Conservation (phyloP, 2,888 invertebrate genomes). For the Chaitophorus viminalis region DNA sequence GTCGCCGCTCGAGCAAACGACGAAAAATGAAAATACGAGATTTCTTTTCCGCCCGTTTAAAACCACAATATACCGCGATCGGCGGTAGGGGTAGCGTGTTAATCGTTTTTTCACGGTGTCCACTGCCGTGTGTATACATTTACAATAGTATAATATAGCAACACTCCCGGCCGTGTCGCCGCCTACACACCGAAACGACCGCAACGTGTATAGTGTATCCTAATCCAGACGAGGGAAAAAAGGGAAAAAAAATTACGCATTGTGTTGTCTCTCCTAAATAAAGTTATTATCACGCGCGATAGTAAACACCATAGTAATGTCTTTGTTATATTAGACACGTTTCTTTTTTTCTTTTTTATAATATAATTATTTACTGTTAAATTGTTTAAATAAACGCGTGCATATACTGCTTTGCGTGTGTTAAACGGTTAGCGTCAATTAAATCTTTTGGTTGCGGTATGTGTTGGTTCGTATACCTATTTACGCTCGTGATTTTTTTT, state of each 20-base stretch:
- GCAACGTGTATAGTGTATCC: not conserved
- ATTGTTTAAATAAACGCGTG: not conserved
- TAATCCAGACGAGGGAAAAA: not conserved
- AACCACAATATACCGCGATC: not conserved
- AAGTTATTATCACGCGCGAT: constrained; percentile 23
- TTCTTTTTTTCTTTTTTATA: not conserved
- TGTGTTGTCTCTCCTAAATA: constrained; percentile 32
- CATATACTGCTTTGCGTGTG: not conserved
- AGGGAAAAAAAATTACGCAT: not conserved
- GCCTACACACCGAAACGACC: constrained; percentile 19
- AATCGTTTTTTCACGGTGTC: constrained; percentile 47
- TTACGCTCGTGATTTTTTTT: not conserved
- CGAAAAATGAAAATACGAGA: too few species aligned
- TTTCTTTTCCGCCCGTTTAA: not conserved
- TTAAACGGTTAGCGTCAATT: not conserved
- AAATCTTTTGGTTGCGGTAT: not conserved
- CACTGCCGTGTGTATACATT: not conserved
- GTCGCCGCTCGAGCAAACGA: too few species aligned
- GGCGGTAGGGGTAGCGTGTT: constrained; percentile 40
- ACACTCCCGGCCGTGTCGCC: not conserved
- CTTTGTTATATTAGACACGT: not conserved
- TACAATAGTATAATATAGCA: not conserved
- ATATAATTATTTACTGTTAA: not conserved
- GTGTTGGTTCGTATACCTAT: not conserved
- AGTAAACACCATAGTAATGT: not conserved